Base-by-base conservation (phyloP, 2,888 invertebrate genomes). In the Hypselothyrea guttata region DNA sequence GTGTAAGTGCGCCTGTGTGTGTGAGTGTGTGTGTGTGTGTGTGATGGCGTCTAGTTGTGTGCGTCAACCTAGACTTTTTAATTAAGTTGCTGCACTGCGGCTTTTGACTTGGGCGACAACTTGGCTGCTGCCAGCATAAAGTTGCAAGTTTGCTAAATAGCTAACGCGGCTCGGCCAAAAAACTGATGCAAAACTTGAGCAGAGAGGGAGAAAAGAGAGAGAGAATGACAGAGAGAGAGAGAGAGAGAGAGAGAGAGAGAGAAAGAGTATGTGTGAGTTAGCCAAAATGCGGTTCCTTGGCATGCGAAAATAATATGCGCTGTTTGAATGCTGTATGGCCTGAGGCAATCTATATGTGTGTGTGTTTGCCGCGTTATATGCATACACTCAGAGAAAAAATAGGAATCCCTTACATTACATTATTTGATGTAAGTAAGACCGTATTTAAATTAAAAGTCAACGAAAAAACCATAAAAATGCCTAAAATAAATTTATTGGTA, bases 31-130 rank as follows among this genome's bases (percentile, higher is more conserved):
- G 7, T 42, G 15, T 30, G 12, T 18, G 0, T 15, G 34, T 33
- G 27, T n/a, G n/a, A n/a, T n/a, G n/a, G n/a, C n/a, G n/a, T n/a
- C n/a, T n/a, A n/a, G n/a, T 2, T 16, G 16, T 12, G 8, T 49
- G 46, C 57, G 45, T 61, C 18, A 45, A 45, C 30, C 30, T 54
- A 54, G 42, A 13, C 66, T 42, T 66, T 76, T 76, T 83, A 84
- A 83, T 84, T 84, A 81, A 84, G 84, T 62, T 81, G 57, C 67
- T 56, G 69, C 73, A 74, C 47, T 59, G 59, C 65, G 60, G 51
- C 61, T 71, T 45, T 41, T 22, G 22, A 41, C 54, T 40, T 33
- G 16, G 69, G 71, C 69, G 69, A 66, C 69, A 27, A 53, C 42
- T 68, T 58, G 61, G 73, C 73, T 59, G 69, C 73, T 63, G 72